Conservation (phyloP, 2,797 vertebrate genomes). For the Salarias fasciatus region DNA sequence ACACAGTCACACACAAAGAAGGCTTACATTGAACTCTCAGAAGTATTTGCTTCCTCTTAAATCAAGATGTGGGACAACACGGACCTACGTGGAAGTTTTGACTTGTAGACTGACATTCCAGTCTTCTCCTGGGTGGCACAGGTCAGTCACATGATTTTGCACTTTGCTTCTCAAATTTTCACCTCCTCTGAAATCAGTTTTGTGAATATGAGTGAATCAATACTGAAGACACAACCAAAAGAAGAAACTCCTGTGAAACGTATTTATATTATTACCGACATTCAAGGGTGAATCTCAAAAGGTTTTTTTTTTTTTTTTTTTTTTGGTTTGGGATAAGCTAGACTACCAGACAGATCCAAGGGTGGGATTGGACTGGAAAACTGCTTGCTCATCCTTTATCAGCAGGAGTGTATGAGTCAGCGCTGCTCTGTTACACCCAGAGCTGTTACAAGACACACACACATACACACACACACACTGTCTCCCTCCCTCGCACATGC, state of each 20-base stretch:
- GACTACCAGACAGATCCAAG: slow-evolving; percentile 52
- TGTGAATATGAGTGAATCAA: too few species aligned
- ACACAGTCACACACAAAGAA: background rate
- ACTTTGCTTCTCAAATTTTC: background rate
- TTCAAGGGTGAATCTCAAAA: background rate
- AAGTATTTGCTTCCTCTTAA: slow-evolving; percentile 11
- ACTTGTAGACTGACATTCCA: too few species aligned
- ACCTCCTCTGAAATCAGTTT: slow-evolving; percentile 5
- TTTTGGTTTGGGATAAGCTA: slow-evolving; percentile 33
- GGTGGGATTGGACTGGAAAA: slow-evolving; percentile 72
- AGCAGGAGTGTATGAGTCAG: slow-evolving; percentile 89
- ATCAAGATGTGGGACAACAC: background rate
- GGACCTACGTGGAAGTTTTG: too few species aligned
- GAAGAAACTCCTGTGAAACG: slow-evolving; percentile 15
- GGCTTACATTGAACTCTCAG: slow-evolving; percentile 8
- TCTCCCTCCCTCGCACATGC: slow-evolving; percentile 56
- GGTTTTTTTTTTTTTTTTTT: too few species aligned
- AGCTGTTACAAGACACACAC: slow-evolving; percentile 69
- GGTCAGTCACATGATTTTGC: slow-evolving; percentile 4
- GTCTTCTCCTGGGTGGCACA: background rate
- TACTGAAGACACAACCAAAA: too few species aligned
- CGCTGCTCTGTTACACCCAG: slow-evolving; percentile 76
- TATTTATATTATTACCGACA: slow-evolving; percentile 14
- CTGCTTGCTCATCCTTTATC: slow-evolving; percentile 90
- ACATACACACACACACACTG: slow-evolving; percentile 28